phyloP scores from a whole-genome alignment of 1,140 invertebrate genomes.

The Belonocnema kinseyi region DNA sequence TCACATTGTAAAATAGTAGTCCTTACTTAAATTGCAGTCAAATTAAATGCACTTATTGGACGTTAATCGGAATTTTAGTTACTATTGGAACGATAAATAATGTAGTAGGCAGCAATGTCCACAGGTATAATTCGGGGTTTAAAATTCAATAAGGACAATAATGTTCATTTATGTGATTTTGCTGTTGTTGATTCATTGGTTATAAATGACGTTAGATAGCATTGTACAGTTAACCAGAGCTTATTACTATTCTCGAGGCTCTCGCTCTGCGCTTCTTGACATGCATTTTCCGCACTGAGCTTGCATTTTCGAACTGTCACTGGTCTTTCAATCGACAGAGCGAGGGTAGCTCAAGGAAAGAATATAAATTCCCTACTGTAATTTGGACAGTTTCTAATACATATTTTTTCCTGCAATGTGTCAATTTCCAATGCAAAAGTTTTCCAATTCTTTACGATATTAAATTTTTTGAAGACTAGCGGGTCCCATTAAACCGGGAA shows the following conservation, averaged over 20 bases:
- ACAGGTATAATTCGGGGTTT: not conserved
- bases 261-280: slow-evolving; percentile 44
- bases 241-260: slow-evolving; percentile 49
- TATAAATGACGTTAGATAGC: slow-evolving; percentile 35
- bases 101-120: not conserved
- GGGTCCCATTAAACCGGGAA: no score
- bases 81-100: not conserved
- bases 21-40: not conserved
- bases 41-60: not conserved
- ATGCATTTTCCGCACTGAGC: slow-evolving; percentile 46
- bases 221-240: slow-evolving; percentile 51
- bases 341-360: not conserved
- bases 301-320: slow-evolving; percentile 35
- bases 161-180: slow-evolving; percentile 13
- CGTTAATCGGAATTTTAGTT: slow-evolving; percentile 6
- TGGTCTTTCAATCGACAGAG: not conserved
- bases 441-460: no score
- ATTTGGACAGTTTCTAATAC: no score
- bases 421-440: no score
- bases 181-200: slow-evolving; percentile 8
- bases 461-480: no score
- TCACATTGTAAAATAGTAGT: not conserved
- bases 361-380: not conserved
- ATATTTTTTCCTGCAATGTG: no score
- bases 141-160: slow-evolving; percentile 16